Evolutionary conservation across 2,113 vertebrate species (phyloP).

Genomic region (Silurus asotus): DNA sequence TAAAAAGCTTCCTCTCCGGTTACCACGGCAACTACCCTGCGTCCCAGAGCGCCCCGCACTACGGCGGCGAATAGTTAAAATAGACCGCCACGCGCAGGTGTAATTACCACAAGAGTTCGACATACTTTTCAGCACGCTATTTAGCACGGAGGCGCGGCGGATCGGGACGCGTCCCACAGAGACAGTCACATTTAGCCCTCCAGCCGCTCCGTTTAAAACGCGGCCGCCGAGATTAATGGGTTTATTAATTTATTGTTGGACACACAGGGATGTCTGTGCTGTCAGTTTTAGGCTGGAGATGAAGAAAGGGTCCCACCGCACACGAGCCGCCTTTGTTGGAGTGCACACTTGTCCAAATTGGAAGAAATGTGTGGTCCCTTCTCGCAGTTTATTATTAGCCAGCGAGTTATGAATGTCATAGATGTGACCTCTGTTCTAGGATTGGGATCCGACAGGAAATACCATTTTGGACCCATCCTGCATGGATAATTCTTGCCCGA

Average conservation of each 20-base stretch:
- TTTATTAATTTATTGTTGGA: constrained; percentile 21
- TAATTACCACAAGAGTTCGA: constrained; percentile 12
- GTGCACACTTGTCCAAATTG: not conserved
- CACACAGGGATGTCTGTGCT: not conserved
- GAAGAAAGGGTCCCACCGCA: not conserved
- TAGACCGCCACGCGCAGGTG: constrained; percentile 18
- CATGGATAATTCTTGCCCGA: not conserved
- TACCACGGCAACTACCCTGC: not conserved
- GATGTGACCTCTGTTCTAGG: constrained; percentile 5
- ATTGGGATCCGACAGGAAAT: not conserved
- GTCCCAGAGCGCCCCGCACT: constrained; percentile 4
- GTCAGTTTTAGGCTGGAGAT: not conserved
- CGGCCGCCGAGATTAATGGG: not conserved
- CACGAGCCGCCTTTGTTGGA: not conserved
- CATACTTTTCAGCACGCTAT: not conserved
- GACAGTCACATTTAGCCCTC: not conserved
- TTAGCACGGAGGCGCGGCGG: not conserved
- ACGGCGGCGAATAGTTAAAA: constrained; percentile 2
- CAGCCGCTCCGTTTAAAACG: not conserved
- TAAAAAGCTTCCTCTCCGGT: not conserved
- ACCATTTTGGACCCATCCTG: not conserved
- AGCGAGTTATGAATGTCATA: not conserved
- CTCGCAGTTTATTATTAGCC: constrained; percentile 3
- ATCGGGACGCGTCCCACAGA: constrained; percentile 27
- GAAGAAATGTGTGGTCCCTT: not conserved